Conservation (phyloP, 2,113 vertebrate genomes). For the Lagopus leucura region DNA sequence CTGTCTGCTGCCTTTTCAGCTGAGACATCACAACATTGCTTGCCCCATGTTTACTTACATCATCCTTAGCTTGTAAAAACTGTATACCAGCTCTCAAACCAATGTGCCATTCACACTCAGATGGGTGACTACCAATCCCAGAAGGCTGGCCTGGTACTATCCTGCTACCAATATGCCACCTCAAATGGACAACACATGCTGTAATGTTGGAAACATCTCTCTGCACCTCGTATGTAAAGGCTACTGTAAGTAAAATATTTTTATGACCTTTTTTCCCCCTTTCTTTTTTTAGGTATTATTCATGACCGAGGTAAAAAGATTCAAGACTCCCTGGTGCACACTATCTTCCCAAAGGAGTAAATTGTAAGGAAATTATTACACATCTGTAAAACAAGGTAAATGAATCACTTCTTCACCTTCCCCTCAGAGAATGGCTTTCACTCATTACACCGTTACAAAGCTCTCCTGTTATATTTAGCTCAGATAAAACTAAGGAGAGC, state of each 20-base stretch:
- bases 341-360: not conserved
- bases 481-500: not conserved
- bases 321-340: not conserved
- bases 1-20: not conserved
- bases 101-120: not conserved
- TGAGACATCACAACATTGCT: not conserved
- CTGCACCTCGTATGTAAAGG: not conserved
- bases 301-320: not conserved
- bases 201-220: not conserved
- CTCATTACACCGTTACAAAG: not conserved
- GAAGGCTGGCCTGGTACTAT: not conserved
- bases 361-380: not conserved
- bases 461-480: not conserved
- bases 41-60: not conserved
- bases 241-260: not conserved
- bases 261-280: fast-evolving
- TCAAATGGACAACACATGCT: not conserved
- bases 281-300: not conserved
- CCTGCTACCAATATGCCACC: not conserved
- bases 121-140: fast-evolving
- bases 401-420: not conserved
- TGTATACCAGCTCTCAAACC: not conserved
- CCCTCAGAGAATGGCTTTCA: not conserved
- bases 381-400: not conserved
- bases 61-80: not conserved